phyloP scores from a whole-genome alignment of 2,888 invertebrate genomes.

The Microdon myrmicae region DNA sequence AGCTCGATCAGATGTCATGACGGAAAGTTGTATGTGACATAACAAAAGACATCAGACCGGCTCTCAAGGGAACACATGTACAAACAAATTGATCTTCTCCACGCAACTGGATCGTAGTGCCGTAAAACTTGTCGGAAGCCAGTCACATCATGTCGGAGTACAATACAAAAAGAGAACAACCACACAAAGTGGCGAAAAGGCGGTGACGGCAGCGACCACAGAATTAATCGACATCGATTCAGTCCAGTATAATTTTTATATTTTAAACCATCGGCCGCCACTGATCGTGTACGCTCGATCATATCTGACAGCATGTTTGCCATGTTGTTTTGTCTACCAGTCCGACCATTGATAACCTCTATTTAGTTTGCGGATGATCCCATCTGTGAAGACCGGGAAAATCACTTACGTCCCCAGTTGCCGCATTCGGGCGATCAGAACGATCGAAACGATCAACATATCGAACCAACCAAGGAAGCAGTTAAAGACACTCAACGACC shows the following conservation, averaged over 20 bases:
- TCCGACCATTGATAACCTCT: constrained; percentile 38
- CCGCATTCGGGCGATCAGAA: constrained; percentile 10
- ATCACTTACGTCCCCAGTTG: constrained; percentile 5
- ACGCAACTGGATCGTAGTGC: no score
- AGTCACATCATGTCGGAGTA: no score
- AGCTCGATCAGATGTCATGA: constrained; percentile 45
- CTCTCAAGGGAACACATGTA: no score
- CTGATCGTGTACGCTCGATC: constrained; percentile 33
- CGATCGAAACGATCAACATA: no score
- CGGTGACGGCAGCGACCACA: constrained; percentile 27
- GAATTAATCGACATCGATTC: constrained; percentile 47
- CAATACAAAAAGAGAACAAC: no score
- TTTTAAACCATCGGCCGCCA: no score
- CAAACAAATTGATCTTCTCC: no score
- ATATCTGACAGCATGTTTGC: constrained; percentile 36
- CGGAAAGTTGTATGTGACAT: constrained; percentile 38
- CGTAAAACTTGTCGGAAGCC: no score
- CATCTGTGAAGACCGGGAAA: constrained; percentile 25
- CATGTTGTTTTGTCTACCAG: constrained; percentile 35
- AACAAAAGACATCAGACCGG: no score
- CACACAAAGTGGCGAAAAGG: constrained; percentile 23
- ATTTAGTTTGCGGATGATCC: constrained; percentile 41
- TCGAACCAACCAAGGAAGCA: no score
- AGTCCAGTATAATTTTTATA: no score
- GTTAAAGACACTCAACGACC: no score